phyloP scores from a whole-genome alignment of 2,797 vertebrate genomes.

The Crocodylus rhombifer region DNA sequence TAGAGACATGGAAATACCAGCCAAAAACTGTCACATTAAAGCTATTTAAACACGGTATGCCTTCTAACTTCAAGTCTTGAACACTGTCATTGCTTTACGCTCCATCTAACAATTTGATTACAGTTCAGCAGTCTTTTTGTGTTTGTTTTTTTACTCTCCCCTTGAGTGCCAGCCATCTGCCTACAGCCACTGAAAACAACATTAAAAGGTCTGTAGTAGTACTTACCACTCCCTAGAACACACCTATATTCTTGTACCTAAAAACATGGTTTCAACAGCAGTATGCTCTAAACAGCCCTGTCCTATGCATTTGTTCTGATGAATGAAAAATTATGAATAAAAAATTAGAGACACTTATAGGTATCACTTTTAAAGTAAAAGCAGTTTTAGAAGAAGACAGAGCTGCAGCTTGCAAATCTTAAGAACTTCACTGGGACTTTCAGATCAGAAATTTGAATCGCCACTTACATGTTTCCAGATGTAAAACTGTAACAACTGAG shows the following conservation, averaged over 20 bases:
- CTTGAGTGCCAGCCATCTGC: constrained; percentile 67
- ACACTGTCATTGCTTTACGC: constrained; percentile 49
- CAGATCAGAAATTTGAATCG: constrained; percentile 37
- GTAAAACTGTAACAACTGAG: neutral
- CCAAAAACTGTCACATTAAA: constrained; percentile 49
- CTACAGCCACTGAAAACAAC: constrained; percentile 43
- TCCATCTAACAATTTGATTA: constrained; percentile 65
- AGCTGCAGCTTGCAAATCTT: neutral
- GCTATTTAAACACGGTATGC: constrained; percentile 11
- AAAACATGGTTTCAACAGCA: constrained; percentile 22
- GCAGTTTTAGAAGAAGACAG: neutral
- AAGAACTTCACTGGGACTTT: constrained; percentile 25
- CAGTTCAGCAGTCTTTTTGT: constrained; percentile 57
- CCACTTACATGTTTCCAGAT: neutral
- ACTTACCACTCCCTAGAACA: constrained; percentile 25
- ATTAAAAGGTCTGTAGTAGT: neutral
- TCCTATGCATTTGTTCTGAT: constrained; percentile 9
- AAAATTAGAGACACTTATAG: neutral
- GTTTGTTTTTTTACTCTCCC: constrained; percentile 52
- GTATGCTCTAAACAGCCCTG: neutral
- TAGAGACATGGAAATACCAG: constrained; percentile 35
- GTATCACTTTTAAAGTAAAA: neutral
- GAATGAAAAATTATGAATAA: neutral
- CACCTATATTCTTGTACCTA: neutral
- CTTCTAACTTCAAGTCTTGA: constrained; percentile 52